A percentile compares a stretch with the other conserved stretches of the same genome.
Evolutionary conservation across 2,888 invertebrate species (phyloP).

Genomic region (Liopterus haemorrhoidalis): DNA sequence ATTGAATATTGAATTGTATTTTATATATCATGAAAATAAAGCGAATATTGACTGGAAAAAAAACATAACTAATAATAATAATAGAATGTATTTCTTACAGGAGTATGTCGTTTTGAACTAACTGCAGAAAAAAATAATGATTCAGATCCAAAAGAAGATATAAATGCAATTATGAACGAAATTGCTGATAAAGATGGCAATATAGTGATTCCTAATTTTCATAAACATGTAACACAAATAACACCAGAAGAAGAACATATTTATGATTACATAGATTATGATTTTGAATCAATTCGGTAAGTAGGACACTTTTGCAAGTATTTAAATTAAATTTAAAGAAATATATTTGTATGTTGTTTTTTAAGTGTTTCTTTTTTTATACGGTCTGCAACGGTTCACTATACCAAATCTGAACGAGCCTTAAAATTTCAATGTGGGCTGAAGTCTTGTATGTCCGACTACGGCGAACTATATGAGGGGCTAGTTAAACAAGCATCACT

Average conservation of each 20-base stretch:
- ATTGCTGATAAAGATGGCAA: slow-evolving; percentile 38
- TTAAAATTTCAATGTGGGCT: too few species aligned
- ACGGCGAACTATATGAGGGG: too few species aligned
- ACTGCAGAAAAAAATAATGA: slow-evolving; percentile 35
- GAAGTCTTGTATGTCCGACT: too few species aligned
- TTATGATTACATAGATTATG: slow-evolving; percentile 44
- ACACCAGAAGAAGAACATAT: slow-evolving; percentile 47
- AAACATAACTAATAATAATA: background rate
- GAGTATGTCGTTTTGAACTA: slow-evolving; percentile 20
- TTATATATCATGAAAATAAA: slow-evolving; percentile 8
- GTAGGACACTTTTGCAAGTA: slow-evolving; percentile 7
- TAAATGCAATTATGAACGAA: slow-evolving; percentile 40
- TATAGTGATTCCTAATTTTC: slow-evolving; percentile 43
- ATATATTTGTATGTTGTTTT: background rate
- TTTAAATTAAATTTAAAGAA: slow-evolving; percentile 3
- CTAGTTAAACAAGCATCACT: too few species aligned
- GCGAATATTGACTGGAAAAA: too few species aligned
- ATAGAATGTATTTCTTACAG: slow-evolving; percentile 11
- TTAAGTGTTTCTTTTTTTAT: background rate
- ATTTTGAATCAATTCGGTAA: slow-evolving; percentile 40
- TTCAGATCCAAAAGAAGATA: slow-evolving; percentile 43
- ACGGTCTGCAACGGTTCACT: too few species aligned
- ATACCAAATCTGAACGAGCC: too few species aligned
- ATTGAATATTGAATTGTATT: too few species aligned
- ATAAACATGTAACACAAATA: slow-evolving; percentile 43